A percentile compares a stretch with the other conserved stretches of the same genome.
These are phyloP conservation scores for Lordiphosa clarofinis DNA, from an alignment of 1,140 invertebrate genomes.

Conservation along the genomic window DNA sequence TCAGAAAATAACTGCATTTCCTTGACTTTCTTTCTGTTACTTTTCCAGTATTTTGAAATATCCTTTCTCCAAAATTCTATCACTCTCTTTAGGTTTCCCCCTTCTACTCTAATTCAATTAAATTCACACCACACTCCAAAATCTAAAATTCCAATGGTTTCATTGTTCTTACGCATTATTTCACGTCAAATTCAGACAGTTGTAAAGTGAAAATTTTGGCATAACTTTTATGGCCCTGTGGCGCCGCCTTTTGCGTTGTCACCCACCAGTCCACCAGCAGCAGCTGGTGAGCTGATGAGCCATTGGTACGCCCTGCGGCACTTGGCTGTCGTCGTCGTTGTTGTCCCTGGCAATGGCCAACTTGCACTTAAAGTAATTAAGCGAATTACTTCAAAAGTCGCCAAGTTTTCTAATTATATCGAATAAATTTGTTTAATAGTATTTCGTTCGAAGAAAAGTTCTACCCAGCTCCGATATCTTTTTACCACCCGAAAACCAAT, in stretches of 20 bases:
- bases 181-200: slow-evolving; percentile 9
- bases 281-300: slow-evolving; percentile 5
- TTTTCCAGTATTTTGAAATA: too few species aligned
- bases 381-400: slow-evolving; percentile 77
- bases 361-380: slow-evolving; percentile 75
- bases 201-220: slow-evolving; percentile 14
- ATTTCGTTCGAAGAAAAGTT: slow-evolving; percentile 41
- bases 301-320: neutral
- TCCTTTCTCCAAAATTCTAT: too few species aligned
- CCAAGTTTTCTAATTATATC: slow-evolving; percentile 79
- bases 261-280: slow-evolving; percentile 5
- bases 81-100: too few species aligned
- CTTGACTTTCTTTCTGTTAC: too few species aligned
- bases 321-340: neutral
- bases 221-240: slow-evolving; percentile 14
- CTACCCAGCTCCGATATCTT: slow-evolving; percentile 19
- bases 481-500: slow-evolving; percentile 46
- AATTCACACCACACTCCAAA: slow-evolving; percentile 1
- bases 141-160: slow-evolving; percentile 3
- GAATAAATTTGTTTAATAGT: slow-evolving; percentile 78
- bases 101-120: neutral
- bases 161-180: slow-evolving; percentile 14
- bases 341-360: slow-evolving; percentile 12
- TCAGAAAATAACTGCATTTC: too few species aligned
- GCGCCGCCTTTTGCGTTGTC: slow-evolving; percentile 10